Percentiles rank a stretch among this genome's conserved stretches.
Evolutionary conservation across 2,797 vertebrate genomes (phyloP).

Genomic region (Odontamblyopus rebecca): DNA sequence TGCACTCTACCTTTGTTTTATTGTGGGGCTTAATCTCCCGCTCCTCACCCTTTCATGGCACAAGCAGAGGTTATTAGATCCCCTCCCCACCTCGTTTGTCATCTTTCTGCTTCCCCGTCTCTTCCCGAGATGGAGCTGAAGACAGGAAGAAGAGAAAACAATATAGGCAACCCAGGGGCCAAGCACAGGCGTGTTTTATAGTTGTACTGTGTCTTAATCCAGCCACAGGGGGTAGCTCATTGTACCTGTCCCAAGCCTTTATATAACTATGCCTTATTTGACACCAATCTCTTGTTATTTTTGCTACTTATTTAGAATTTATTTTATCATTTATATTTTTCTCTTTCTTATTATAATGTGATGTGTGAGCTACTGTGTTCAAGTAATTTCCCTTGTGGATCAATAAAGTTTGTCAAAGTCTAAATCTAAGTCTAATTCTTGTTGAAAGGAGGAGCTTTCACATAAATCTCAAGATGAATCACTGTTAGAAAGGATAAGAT

Average conservation of each 20-base stretch:
- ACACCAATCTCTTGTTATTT: too few species aligned
- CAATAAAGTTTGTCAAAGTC: too few species aligned
- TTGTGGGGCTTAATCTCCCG: conserved; percentile 74
- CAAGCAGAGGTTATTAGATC: conserved; percentile 76
- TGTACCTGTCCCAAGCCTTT: background rate
- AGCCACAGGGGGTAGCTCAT: background rate
- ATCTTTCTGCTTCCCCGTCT: conserved; percentile 61
- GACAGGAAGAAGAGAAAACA: conserved; percentile 40
- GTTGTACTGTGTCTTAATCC: background rate
- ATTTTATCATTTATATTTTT: too few species aligned
- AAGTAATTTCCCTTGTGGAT: too few species aligned
- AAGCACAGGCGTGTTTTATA: conserved; percentile 26
- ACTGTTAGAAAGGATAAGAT: background rate
- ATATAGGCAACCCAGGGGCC: conserved; percentile 55
- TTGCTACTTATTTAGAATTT: too few species aligned
- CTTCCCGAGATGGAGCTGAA: conserved; percentile 49
- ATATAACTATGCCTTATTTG: too few species aligned
- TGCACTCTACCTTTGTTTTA: conserved; percentile 67
- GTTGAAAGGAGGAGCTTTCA: background rate
- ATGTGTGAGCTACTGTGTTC: too few species aligned
- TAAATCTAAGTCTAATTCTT: too few species aligned
- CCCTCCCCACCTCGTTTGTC: conserved; percentile 74
- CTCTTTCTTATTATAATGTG: too few species aligned
- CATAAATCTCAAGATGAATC: background rate
- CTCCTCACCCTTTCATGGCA: conserved; percentile 64